A percentile compares a stretch with the other conserved stretches of the same genome.
These are phyloP conservation scores for Rhagonycha fulva DNA, from an alignment of 2,888 invertebrate genomes.

Conservation along the genomic window DNA sequence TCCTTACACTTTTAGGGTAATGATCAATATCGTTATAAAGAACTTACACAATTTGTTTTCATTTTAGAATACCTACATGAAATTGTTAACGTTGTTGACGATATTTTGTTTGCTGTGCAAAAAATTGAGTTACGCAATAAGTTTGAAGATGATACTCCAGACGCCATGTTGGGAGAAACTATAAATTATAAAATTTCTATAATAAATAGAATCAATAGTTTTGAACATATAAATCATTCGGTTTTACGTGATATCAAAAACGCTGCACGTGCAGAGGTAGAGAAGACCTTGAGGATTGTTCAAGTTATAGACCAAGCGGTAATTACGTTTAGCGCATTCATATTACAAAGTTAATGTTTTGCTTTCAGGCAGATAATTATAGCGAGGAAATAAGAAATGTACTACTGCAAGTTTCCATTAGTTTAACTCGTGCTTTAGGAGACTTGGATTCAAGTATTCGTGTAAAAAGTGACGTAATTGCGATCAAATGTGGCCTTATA, in stretches of 20 bases:
- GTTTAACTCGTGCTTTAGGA: background rate
- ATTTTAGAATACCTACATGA: background rate
- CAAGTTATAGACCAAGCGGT: background rate
- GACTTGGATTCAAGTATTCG: background rate
- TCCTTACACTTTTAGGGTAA: too few relatives aligned
- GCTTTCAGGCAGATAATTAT: background rate
- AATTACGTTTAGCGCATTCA: background rate
- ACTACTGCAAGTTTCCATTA: background rate
- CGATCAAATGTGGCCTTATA: too few relatives aligned
- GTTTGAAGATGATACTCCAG: background rate
- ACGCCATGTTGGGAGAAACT: background rate
- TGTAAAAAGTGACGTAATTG: background rate
- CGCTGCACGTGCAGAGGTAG: background rate
- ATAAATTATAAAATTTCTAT: too few relatives aligned
- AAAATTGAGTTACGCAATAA: background rate
- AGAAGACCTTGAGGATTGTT: too few relatives aligned
- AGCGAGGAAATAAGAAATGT: background rate
- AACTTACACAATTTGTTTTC: background rate
- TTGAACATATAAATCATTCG: background rate
- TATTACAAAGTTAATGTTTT: background rate
- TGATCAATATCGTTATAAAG: too few relatives aligned
- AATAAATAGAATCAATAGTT: background rate
- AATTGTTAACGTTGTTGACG: background rate
- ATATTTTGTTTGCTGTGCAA: background rate
- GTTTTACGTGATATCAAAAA: background rate